Evolutionary conservation across 2,888 invertebrate species (phyloP).

Genomic region (Pemphredon lugubris): DNA sequence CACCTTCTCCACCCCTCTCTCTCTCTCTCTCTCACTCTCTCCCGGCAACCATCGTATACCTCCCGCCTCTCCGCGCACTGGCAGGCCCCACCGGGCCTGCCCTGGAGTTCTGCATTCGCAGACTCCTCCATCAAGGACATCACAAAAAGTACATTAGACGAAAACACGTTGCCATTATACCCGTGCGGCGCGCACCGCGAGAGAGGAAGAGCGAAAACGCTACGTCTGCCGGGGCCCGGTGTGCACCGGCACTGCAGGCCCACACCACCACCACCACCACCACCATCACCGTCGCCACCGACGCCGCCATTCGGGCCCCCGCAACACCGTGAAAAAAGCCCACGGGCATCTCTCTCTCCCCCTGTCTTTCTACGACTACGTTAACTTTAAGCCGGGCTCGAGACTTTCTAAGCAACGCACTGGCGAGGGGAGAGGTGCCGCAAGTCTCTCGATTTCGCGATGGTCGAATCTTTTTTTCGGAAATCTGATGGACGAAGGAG

Average conservation of each 20-base stretch:
- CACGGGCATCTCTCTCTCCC: slow-evolving; percentile 54
- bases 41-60: slow-evolving; percentile 27
- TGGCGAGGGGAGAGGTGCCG: neutral
- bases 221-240: slow-evolving; percentile 60
- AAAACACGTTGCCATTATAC: slow-evolving; percentile 80
- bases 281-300: slow-evolving; percentile 35
- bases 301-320: slow-evolving; percentile 53
- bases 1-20: slow-evolving; percentile 53
- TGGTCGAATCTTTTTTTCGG: no score
- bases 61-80: slow-evolving; percentile 48
- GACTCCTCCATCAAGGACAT: slow-evolving; percentile 81
- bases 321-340: slow-evolving; percentile 65
- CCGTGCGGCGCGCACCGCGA: slow-evolving; percentile 70
- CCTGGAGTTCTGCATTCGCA: slow-evolving; percentile 81
- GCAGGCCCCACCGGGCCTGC: slow-evolving; percentile 67
- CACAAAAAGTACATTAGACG: slow-evolving; percentile 81
- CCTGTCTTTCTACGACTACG: slow-evolving; percentile 65
- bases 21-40: slow-evolving; percentile 39
- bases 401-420: slow-evolving; percentile 38
- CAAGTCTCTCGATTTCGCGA: neutral
- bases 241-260: slow-evolving; percentile 47
- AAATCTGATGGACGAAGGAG: no score
- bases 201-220: slow-evolving; percentile 66
- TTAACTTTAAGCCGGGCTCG: slow-evolving; percentile 64
- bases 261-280: slow-evolving; percentile 51